phyloP scores from a whole-genome alignment of 2,113 vertebrate species.

The Emydocephalus ijimae region DNA sequence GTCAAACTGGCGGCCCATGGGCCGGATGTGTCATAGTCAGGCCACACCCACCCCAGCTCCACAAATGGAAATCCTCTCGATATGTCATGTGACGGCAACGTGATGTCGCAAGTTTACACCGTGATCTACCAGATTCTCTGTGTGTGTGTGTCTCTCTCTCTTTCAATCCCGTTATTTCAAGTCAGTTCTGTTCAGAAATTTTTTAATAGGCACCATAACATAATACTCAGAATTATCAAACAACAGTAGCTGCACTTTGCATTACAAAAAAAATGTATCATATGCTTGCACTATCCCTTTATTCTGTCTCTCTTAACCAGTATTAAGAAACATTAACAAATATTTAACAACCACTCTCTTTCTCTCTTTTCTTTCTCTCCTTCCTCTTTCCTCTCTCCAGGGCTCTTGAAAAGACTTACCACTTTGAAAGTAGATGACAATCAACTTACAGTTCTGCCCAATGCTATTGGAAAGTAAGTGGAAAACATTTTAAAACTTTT shows the following conservation, averaged over 20 bases:
- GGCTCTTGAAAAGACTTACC: constrained; percentile 94
- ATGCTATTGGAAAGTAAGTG: constrained; percentile 94
- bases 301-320: not conserved
- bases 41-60: no score
- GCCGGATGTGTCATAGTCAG: no score
- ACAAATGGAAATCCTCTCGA: no score
- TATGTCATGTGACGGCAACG: no score
- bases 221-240: not conserved
- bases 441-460: constrained; percentile 94
- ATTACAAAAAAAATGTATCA: not conserved
- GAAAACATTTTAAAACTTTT: not conserved
- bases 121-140: not conserved
- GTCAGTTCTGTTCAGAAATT: not conserved
- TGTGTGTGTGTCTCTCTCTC: not conserved
- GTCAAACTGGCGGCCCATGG: no score
- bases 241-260: not conserved
- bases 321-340: not conserved
- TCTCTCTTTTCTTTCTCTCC: not conserved
- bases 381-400: constrained; percentile 61
- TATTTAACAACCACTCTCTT: not conserved
- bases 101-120: no score
- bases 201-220: not conserved
- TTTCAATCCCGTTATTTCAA: not conserved
- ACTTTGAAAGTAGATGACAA: constrained; percentile 99
- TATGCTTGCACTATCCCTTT: not conserved